These are phyloP conservation scores for Melipona beecheii DNA, from an alignment of 2,888 invertebrate species.

Conservation along the genomic window DNA sequence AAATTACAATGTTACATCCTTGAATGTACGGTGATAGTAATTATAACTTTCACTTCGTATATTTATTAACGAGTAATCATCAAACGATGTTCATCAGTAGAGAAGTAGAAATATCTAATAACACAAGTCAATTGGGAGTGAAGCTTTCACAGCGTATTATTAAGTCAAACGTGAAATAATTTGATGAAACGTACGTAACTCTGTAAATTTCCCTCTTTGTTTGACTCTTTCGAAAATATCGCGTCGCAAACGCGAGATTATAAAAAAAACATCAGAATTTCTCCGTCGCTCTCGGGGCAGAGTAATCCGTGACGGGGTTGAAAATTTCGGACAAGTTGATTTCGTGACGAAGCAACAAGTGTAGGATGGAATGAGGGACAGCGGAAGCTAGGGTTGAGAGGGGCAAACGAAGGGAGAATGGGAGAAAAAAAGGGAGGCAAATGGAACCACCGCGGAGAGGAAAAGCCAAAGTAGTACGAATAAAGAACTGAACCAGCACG, in stretches of 20 bases:
- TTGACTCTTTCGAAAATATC: neutral
- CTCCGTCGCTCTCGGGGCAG: neutral
- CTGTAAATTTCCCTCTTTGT: neutral
- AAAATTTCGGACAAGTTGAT: conserved; percentile 51
- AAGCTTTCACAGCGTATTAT: neutral
- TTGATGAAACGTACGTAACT: neutral
- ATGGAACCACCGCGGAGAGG: conserved; percentile 30
- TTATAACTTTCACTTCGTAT: no score
- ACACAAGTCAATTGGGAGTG: neutral
- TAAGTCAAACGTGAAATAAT: neutral
- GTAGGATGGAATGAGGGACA: conserved; percentile 72
- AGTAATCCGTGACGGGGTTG: conserved; percentile 2
- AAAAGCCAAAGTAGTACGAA: conserved; percentile 37
- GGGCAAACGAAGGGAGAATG: conserved; percentile 14
- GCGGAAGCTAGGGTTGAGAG: conserved; percentile 54
- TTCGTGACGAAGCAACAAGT: conserved; percentile 77
- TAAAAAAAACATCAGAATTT: neutral
- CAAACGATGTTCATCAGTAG: neutral
- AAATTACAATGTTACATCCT: no score
- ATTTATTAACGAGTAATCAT: no score
- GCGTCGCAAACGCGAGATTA: neutral
- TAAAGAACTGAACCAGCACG: conserved; percentile 46
- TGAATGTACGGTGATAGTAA: no score
- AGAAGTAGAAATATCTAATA: neutral
- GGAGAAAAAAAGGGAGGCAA: conserved; percentile 30